phyloP scores from a whole-genome alignment of 2,113 vertebrate species.

The Strix aluco region DNA sequence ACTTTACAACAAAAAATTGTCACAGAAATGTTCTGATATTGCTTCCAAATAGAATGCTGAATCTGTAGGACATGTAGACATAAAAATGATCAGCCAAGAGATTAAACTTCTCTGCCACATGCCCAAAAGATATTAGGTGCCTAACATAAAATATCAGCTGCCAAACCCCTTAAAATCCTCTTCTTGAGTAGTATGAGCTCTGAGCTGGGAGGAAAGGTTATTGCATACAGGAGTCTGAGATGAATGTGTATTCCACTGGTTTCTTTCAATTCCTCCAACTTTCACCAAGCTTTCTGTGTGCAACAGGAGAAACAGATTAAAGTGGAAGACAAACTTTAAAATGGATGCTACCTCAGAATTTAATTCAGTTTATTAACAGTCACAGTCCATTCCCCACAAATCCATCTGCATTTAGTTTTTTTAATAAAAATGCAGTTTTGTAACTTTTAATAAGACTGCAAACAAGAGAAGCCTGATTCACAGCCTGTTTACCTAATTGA shows the following conservation, averaged over 20 bases:
- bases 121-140: conserved; percentile 38
- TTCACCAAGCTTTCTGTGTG: conserved; percentile 23
- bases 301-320: conserved; percentile 28
- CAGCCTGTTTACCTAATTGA: background rate
- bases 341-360: background rate
- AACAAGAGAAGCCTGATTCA: background rate
- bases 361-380: background rate
- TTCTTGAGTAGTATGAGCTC: conserved; percentile 15
- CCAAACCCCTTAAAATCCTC: conserved; percentile 52
- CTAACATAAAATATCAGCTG: conserved; percentile 52
- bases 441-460: background rate
- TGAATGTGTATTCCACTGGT: background rate
- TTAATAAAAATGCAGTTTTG: background rate
- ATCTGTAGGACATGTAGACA: conserved; percentile 5
- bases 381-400: background rate
- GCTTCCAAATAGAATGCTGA: conserved; percentile 9
- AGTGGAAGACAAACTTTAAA: conserved; percentile 5
- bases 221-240: background rate
- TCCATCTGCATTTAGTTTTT: background rate
- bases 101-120: conserved; percentile 55
- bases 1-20: background rate
- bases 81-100: conserved; percentile 49
- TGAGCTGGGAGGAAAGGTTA: conserved; percentile 22
- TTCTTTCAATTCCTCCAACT: background rate
- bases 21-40: background rate